These are phyloP conservation scores for Dipodomys spectabilis DNA, from an alignment of 2,113 vertebrate genomes.

Conservation along the genomic window DNA sequence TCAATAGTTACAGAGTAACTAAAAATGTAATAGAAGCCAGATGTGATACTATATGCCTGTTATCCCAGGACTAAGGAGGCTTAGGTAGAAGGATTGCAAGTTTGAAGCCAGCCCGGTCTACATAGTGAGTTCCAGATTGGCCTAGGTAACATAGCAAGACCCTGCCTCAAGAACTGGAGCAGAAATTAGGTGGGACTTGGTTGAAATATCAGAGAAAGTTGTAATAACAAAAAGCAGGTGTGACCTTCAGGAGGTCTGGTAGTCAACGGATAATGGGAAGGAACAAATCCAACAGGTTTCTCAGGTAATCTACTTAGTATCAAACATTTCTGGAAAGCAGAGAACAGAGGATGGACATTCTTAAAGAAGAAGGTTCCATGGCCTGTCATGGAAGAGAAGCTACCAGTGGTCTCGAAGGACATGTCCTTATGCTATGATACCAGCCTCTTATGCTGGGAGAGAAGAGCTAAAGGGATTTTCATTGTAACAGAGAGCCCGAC, in stretches of 20 bases:
- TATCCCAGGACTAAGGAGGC: too few relatives aligned
- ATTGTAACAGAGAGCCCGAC: background rate
- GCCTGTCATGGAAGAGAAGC: background rate
- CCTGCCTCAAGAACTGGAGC: background rate
- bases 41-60: too few relatives aligned
- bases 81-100: too few relatives aligned
- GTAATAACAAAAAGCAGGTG: background rate
- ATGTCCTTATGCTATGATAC: too few relatives aligned
- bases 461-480: background rate
- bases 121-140: too few relatives aligned
- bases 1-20: background rate
- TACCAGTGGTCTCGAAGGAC: background rate
- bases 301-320: background rate
- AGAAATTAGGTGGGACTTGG: background rate
- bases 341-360: background rate
- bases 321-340: background rate
- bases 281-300: background rate
- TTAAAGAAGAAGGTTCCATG: background rate
- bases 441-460: accelerated
- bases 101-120: too few relatives aligned
- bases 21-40: background rate
- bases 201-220: background rate
- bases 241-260: background rate
- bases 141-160: too few relatives aligned
- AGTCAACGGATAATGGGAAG: background rate